phyloP scores from a whole-genome alignment of 2,113 vertebrate species.

The Macaca nemestrina region DNA sequence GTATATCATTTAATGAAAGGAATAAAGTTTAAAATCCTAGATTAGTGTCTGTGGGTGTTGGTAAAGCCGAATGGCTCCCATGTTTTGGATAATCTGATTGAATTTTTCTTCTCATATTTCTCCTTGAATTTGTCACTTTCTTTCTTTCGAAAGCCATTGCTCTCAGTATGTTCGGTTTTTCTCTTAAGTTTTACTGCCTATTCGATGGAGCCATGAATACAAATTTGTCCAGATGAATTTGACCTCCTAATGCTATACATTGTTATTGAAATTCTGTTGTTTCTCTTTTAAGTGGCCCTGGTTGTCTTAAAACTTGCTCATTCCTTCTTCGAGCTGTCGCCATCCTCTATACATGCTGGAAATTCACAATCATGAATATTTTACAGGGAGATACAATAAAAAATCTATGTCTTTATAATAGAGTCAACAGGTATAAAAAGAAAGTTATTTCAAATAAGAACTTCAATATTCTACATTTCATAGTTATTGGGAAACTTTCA shows the following conservation, averaged over 20 bases:
- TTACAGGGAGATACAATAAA: neutral
- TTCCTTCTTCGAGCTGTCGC: neutral
- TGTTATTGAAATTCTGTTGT: neutral
- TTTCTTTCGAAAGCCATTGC: neutral
- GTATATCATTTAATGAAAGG: neutral
- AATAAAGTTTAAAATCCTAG: neutral
- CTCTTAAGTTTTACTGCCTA: neutral
- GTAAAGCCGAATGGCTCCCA: neutral
- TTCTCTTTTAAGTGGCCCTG: neutral
- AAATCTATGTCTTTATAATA: neutral
- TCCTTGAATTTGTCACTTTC: neutral
- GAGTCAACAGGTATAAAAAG: neutral
- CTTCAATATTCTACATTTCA: neutral
- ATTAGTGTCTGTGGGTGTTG: neutral
- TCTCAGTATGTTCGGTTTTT: neutral
- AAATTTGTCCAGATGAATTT: neutral
- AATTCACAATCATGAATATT: slow-evolving; percentile 51
- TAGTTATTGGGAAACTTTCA: neutral
- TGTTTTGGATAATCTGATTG: neutral
- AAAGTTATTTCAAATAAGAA: neutral
- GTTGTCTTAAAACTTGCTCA: neutral
- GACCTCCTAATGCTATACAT: neutral
- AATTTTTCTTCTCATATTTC: neutral
- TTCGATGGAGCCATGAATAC: neutral
- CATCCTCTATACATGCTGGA: neutral